phyloP scores from a whole-genome alignment of 2,888 invertebrate genomes.

The Andrena marginata region DNA sequence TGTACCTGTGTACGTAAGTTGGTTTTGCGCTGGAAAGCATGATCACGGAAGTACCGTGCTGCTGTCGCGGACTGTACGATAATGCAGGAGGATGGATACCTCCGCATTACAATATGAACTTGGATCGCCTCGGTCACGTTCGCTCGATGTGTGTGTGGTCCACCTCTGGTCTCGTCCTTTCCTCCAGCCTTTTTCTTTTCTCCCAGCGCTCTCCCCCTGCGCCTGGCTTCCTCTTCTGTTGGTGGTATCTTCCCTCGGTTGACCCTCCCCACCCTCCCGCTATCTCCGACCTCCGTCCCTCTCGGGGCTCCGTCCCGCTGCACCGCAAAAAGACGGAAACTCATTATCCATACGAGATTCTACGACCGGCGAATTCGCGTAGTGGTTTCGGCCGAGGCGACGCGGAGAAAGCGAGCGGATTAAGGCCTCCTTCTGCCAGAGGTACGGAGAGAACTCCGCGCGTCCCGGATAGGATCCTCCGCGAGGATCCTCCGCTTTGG shows the following conservation, averaged over 20 bases:
- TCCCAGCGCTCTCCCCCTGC: conserved; percentile 47
- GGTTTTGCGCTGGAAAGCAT: conserved; percentile 63
- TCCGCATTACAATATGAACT: conserved; percentile 84
- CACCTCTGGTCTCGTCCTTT: conserved; percentile 75
- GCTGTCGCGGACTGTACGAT: conserved; percentile 82
- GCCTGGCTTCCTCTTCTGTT: conserved; percentile 33
- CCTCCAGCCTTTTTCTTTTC: conserved; percentile 60
- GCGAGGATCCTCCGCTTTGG: neutral
- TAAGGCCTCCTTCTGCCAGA: neutral
- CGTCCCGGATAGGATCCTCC: neutral
- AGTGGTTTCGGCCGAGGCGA: conserved; percentile 30
- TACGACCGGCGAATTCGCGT: conserved; percentile 32
- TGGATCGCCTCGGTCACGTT: conserved; percentile 84
- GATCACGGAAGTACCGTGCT: conserved; percentile 77
- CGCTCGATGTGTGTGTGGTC: conserved; percentile 82
- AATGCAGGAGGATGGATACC: conserved; percentile 80
- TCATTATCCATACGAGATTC: conserved; percentile 75
- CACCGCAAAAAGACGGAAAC: conserved; percentile 75
- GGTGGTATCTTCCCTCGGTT: conserved; percentile 19
- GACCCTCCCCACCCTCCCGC: neutral
- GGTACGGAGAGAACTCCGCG: neutral
- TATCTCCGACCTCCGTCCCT: neutral
- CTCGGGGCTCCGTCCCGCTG: conserved; percentile 20
- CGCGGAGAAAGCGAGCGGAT: neutral
- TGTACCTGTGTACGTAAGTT: conserved; percentile 16